These are phyloP conservation scores for Bursaphelenchus okinawaensis DNA, from an alignment of 2,888 invertebrate species.

Conservation along the genomic window DNA sequence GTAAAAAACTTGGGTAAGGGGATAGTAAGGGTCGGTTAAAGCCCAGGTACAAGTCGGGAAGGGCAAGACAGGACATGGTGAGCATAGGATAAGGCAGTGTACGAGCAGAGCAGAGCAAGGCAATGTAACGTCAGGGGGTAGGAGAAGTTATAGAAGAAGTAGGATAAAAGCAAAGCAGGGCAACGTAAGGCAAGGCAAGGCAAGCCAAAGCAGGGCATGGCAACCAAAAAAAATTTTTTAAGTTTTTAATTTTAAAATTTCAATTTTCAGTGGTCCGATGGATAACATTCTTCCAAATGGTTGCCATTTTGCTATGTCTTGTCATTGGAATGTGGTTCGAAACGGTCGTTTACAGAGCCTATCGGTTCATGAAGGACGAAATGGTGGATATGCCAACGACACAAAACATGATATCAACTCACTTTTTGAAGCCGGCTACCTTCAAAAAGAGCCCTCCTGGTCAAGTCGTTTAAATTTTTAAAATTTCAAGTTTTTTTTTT, in stretches of 20 bases:
- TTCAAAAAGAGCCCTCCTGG: not conserved
- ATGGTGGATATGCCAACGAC: not conserved
- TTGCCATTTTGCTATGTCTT: not conserved
- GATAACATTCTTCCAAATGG: slow-evolving; percentile 4
- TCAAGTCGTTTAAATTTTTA: not conserved
- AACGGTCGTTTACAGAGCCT: slow-evolving; percentile 3
- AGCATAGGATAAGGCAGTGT: not conserved
- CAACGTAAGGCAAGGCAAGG: too few species aligned
- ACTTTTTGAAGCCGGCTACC: not conserved
- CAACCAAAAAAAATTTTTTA: not conserved
- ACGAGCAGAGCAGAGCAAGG: too few species aligned
- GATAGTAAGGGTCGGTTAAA: too few species aligned
- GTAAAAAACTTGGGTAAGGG: too few species aligned
- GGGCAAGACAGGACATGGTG: not conserved
- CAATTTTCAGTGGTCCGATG: slow-evolving; percentile 3
- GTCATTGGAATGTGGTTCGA: slow-evolving; percentile 9
- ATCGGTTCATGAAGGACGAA: not conserved
- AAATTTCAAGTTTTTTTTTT: too few species aligned
- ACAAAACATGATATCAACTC: not conserved
- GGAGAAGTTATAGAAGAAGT: too few species aligned
- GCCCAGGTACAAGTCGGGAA: not conserved
- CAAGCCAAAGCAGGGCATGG: too few species aligned
- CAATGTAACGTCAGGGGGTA: too few species aligned
- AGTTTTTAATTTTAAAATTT: not conserved
- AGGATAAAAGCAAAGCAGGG: too few species aligned